Percentiles rank a stretch among this genome's conserved stretches.
Evolutionary conservation across 2,888 invertebrate genomes (phyloP).

Genomic region (Pollenia labialis): DNA sequence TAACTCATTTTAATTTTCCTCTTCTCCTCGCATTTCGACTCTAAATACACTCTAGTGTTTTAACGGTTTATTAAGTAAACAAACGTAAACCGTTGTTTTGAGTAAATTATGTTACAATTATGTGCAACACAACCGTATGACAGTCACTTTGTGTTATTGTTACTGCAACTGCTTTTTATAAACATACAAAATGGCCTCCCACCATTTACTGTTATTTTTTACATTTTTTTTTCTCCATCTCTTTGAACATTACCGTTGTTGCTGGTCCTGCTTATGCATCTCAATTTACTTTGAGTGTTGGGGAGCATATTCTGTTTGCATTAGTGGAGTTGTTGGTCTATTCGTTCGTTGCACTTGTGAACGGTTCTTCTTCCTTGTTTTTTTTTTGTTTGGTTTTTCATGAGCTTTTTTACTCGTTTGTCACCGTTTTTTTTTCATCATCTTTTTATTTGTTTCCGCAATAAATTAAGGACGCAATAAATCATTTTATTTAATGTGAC

Average conservation of each 20-base stretch:
- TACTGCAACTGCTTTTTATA: neutral
- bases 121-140: neutral
- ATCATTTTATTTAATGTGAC: slow-evolving; percentile 72
- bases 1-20: no score
- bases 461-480: slow-evolving; percentile 71
- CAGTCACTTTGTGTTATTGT: neutral
- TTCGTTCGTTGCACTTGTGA: slow-evolving; percentile 32
- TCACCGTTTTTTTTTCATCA: slow-evolving; percentile 49
- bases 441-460: slow-evolving; percentile 68
- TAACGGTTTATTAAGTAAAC: neutral
- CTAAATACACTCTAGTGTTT: no score
- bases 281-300: no score
- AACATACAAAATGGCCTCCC: neutral
- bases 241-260: neutral
- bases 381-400: neutral
- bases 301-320: no score
- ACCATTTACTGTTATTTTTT: neutral
- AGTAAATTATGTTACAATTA: slow-evolving; percentile 17
- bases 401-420: slow-evolving; percentile 43
- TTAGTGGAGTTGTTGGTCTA: slow-evolving; percentile 23
- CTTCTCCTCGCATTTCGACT: no score
- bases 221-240: neutral
- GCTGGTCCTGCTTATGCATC: neutral
- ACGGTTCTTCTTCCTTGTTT: slow-evolving; percentile 37
- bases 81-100: slow-evolving; percentile 3